phyloP scores from a whole-genome alignment of 2,888 invertebrate genomes.

The Pycnomerus fuliginosus region DNA sequence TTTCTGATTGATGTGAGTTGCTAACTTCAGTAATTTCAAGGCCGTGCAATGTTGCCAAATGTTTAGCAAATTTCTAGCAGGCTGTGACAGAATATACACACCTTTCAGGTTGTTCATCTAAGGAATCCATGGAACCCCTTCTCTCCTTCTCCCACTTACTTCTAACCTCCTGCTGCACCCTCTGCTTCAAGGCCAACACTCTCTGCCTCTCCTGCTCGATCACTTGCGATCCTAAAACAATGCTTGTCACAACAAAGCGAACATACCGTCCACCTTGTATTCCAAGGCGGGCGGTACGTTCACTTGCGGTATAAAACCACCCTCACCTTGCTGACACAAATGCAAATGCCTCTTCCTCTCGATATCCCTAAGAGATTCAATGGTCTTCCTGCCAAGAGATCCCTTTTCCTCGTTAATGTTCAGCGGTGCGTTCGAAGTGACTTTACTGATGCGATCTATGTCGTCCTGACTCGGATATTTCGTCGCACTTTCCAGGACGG shows the following conservation, averaged over 20 bases:
- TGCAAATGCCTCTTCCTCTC: slow-evolving; percentile 83
- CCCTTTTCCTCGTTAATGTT: slow-evolving; percentile 67
- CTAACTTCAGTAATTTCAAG: no score
- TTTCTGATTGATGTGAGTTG: no score
- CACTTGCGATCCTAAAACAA: slow-evolving; percentile 75
- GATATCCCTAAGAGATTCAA: slow-evolving; percentile 86
- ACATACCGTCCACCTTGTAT: no score
- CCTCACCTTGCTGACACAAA: slow-evolving; percentile 88
- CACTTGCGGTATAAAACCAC: no score
- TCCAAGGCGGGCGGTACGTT: no score
- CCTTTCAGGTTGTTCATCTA: neutral
- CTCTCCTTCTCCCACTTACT: slow-evolving; percentile 79
- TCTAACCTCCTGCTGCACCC: slow-evolving; percentile 86
- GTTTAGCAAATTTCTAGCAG: no score
- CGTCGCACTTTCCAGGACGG: slow-evolving; percentile 46
- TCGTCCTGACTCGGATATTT: slow-evolving; percentile 76
- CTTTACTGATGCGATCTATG: slow-evolving; percentile 83
- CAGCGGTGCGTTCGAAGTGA: slow-evolving; percentile 81
- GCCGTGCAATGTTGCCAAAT: no score
- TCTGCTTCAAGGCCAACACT: slow-evolving; percentile 80
- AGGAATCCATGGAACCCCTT: slow-evolving; percentile 57
- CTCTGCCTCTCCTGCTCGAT: slow-evolving; percentile 89
- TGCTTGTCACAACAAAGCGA: neutral
- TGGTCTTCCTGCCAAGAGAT: slow-evolving; percentile 72
- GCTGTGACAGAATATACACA: neutral